These are phyloP conservation scores for Drosophila demipolita DNA, from an alignment of 2,888 invertebrate genomes.

Conservation along the genomic window DNA sequence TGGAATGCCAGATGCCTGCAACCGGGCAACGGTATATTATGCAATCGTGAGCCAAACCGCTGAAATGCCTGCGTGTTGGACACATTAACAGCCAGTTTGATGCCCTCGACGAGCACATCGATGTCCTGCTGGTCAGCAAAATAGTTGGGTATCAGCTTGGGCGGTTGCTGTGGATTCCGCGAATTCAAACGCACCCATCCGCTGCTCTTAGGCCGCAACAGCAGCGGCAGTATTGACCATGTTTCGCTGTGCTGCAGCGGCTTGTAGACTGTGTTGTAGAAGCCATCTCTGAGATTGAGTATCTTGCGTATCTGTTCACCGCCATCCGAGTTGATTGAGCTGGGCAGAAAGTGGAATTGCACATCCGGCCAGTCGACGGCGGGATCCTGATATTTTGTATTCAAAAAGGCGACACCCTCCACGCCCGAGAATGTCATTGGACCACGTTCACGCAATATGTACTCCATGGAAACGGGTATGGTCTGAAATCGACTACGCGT, in stretches of 20 bases:
- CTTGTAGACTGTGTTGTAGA: constrained; percentile 94
- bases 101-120: constrained; percentile 91
- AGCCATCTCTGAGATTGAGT: constrained; percentile 90
- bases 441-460: constrained; percentile 92
- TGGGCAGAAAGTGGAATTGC: constrained; percentile 94
- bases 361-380: constrained; percentile 93
- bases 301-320: constrained; percentile 92
- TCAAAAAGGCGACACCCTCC: constrained; percentile 94
- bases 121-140: constrained; percentile 94
- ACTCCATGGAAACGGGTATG: constrained; percentile 91
- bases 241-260: constrained; percentile 92
- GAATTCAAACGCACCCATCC: constrained; percentile 94
- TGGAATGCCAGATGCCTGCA: constrained; percentile 90
- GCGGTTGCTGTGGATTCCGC: constrained; percentile 92
- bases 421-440: constrained; percentile 94
- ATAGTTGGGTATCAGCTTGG: constrained; percentile 96
- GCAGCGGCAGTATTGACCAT: constrained; percentile 92
- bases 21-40: constrained; percentile 92
- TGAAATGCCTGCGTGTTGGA: constrained; percentile 93
- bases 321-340: constrained; percentile 93
- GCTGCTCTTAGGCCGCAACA: constrained; percentile 93
- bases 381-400: constrained; percentile 93
- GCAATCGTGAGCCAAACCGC: constrained; percentile 91
- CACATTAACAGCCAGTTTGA: constrained; percentile 92
- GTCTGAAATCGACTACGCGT: constrained; percentile 92